Conservation (phyloP, 2,888 invertebrate genomes). For the Lasioglossum figueresi region DNA sequence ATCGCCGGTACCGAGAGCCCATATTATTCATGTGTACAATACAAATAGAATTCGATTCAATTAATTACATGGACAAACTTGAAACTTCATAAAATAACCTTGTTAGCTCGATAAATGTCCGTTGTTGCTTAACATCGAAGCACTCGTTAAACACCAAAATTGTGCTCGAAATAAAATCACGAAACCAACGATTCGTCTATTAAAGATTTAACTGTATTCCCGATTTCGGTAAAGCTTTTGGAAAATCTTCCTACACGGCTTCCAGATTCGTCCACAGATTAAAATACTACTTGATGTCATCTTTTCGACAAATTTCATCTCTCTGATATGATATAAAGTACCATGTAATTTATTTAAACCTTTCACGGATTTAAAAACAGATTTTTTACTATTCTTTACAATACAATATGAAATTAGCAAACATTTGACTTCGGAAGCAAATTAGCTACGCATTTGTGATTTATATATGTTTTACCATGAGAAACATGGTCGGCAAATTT, state of each 20-base stretch:
- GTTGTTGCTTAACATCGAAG: not conserved
- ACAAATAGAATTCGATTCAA: slow-evolving; percentile 43
- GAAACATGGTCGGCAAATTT: not conserved
- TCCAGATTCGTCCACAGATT: too few species aligned
- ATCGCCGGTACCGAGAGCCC: slow-evolving; percentile 31
- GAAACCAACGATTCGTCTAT: not conserved
- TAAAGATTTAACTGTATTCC: not conserved
- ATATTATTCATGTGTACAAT: slow-evolving; percentile 39
- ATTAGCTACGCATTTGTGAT: not conserved
- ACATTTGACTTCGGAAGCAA: not conserved
- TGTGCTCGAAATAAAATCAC: not conserved
- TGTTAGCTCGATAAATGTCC: not conserved
- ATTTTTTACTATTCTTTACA: not conserved
- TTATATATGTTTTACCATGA: too few species aligned
- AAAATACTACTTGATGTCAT: not conserved
- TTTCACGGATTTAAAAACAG: not conserved
- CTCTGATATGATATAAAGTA: not conserved
- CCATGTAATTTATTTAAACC: not conserved
- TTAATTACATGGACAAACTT: slow-evolving; percentile 40
- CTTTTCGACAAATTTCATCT: not conserved
- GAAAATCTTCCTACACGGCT: not conserved
- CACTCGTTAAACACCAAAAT: slow-evolving; percentile 5
- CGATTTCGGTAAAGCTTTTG: not conserved
- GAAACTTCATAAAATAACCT: not conserved
- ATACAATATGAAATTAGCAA: not conserved